phyloP scores from a whole-genome alignment of 2,797 vertebrate genomes.

The Microhierax caerulescens region DNA sequence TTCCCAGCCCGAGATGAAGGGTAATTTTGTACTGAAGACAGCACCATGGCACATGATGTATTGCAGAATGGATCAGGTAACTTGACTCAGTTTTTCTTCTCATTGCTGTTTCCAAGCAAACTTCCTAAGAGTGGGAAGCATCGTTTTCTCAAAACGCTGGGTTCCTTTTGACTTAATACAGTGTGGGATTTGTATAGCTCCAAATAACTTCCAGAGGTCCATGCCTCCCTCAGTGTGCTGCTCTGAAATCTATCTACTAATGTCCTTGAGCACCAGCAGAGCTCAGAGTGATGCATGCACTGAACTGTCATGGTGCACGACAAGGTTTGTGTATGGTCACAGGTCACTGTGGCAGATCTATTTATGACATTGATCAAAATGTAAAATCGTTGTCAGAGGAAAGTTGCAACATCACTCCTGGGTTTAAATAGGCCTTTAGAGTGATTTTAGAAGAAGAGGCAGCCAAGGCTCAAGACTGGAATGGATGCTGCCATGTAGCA shows the following conservation, averaged over 20 bases:
- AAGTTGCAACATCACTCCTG: background rate
- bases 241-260: background rate
- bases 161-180: background rate
- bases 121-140: background rate
- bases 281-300: accelerated
- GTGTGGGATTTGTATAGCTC: background rate
- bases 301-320: accelerated
- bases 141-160: background rate
- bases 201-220: background rate
- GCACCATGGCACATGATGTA: background rate
- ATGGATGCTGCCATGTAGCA: background rate
- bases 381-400: background rate
- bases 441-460: background rate
- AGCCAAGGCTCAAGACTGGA: background rate
- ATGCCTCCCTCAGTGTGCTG: background rate
- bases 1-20: background rate
- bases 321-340: background rate
- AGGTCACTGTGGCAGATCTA: background rate
- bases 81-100: background rate
- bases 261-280: background rate
- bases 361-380: background rate
- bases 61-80: background rate
- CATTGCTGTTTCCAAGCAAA: background rate
- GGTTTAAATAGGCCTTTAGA: background rate
- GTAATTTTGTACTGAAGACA: slow-evolving; percentile 3